Evolutionary conservation across 2,113 vertebrate genomes (phyloP).

Genomic region (Copsychus sechellarum): DNA sequence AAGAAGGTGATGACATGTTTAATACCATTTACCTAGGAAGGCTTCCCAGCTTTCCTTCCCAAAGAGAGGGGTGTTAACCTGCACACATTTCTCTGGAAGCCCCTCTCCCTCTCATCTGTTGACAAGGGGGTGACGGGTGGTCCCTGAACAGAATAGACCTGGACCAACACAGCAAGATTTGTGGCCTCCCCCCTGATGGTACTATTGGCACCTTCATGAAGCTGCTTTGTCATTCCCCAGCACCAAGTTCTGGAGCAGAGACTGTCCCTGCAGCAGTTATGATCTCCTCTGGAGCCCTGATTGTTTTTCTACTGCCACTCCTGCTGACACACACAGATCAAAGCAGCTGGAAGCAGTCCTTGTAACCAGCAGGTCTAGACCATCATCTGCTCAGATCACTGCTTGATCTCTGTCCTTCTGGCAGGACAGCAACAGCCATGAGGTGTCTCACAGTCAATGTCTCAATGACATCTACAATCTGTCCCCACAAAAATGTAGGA

Average conservation of each 20-base stretch:
- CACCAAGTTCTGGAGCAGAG: not conserved
- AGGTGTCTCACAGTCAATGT: not conserved
- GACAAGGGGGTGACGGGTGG: not conserved
- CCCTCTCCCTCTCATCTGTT: not conserved
- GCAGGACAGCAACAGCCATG: not conserved
- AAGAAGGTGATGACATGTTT: constrained; percentile 72
- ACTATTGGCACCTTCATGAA: not conserved
- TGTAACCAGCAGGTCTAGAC: constrained; percentile 16
- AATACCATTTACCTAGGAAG: constrained; percentile 44
- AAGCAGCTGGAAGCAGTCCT: constrained; percentile 19
- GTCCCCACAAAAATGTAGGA: not conserved
- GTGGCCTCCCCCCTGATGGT: not conserved
- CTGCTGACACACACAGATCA: not conserved
- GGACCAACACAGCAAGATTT: not conserved
- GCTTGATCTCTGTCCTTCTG: constrained; percentile 11
- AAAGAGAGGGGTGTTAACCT: not conserved
- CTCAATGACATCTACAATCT: not conserved
- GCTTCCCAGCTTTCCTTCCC: not conserved
- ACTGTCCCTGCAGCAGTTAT: not conserved
- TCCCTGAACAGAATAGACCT: not conserved
- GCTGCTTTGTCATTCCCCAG: not conserved
- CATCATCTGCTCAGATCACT: not conserved
- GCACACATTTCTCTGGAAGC: not conserved
- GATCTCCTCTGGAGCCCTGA: not conserved
- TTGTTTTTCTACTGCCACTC: not conserved